Base-by-base conservation (phyloP, 2,888 invertebrate genomes). In the Andrena flavipes region DNA sequence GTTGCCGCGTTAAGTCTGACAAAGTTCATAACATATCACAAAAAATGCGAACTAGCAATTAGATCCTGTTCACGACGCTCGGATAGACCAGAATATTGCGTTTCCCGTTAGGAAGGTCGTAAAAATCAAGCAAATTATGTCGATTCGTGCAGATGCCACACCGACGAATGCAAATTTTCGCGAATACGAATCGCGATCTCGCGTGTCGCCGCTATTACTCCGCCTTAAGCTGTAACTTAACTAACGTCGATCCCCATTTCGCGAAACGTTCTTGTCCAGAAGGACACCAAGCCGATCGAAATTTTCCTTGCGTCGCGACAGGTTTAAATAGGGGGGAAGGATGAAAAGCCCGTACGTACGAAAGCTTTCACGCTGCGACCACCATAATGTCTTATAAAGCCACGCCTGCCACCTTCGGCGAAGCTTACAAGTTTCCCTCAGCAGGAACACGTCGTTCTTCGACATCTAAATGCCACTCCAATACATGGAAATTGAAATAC, bases 61-160 rank as follows among this genome's bases (percentile, higher is more conserved):
- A n/a, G 16, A 48, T 13, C 42, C 7, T 1, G 48, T 64, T 42
- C 5, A 6, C 26, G 64, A 7, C 26, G 23, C 48, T 16, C 26
- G 13, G n/a, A 64, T 26, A 16, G 35, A 42, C 7, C 42, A 7
- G 48, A 64, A 64, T 42, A 64, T 64, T 42, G 48, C 48, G 64
- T 26, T 64, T 64, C n/a, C 29, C 23, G 56, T 10, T 60, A 16
- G 7, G 30, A 51, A 65, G 65, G 69, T 75, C 65, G 35, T 54
- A 71, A 76, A 68, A 74, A 71, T 77, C 70, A 60, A 54, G 42
- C 30, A 26, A 29, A 59, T 65, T 29, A 49, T 30, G 42, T 5
- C 59, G 70, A 68, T 33, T 35, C 33, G 20, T 33, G 59, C 56
- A 23, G 56, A 56, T 48, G 20, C 42, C 16, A 6, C 42, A 42